phyloP scores from a whole-genome alignment of 2,797 vertebrate species.

The Nyctibius grandis region DNA sequence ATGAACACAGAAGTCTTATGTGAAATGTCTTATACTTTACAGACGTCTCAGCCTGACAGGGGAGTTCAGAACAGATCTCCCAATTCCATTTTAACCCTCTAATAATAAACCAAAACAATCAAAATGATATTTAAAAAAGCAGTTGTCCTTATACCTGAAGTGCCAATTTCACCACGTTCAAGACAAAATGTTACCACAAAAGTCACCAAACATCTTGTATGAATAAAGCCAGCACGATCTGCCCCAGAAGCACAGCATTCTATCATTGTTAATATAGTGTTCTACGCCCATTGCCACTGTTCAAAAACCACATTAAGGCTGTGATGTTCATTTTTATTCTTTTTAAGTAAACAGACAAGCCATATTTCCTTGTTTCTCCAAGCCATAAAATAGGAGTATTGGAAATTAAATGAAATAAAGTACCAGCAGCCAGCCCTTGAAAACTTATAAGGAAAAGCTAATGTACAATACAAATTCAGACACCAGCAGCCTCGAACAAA shows the following conservation, averaged over 20 bases:
- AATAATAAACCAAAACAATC: not conserved
- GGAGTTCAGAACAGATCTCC: not conserved
- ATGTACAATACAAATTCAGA: slow-evolving; percentile 17
- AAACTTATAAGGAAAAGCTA: slow-evolving; percentile 1
- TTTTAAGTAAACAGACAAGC: slow-evolving; percentile 22
- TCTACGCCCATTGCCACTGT: not conserved
- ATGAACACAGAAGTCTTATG: not conserved
- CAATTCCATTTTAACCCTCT: not conserved
- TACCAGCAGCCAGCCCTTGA: not conserved
- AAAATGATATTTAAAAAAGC: not conserved
- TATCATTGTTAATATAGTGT: not conserved
- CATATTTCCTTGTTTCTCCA: slow-evolving; percentile 20
- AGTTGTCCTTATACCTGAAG: not conserved
- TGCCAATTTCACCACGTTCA: not conserved
- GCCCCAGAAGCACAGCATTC: not conserved
- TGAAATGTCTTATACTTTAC: not conserved
- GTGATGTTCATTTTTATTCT: slow-evolving; percentile 3
- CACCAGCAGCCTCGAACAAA: slow-evolving; percentile 21
- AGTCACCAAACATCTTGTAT: not conserved
- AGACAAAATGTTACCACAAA: not conserved
- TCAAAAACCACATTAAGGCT: slow-evolving; percentile 17
- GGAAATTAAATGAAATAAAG: slow-evolving; percentile 46
- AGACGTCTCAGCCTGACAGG: not conserved
- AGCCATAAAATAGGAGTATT: not conserved
- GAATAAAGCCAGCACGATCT: not conserved